Conservation (phyloP, 2,797 vertebrate species). For the Ispidina lecontei region DNA sequence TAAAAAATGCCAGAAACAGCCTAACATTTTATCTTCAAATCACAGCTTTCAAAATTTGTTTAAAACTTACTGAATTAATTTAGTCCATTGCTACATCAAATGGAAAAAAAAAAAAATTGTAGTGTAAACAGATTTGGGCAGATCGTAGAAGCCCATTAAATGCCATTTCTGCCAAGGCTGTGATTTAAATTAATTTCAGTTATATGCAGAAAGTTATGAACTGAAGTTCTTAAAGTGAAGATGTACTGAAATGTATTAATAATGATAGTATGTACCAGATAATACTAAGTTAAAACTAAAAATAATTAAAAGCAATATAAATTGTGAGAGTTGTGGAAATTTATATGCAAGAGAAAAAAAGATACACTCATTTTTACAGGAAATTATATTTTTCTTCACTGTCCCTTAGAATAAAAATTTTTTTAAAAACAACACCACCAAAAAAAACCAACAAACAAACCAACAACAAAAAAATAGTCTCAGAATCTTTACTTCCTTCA, state of each 20-base stretch:
- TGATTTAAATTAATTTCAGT: conserved; percentile 11
- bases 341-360: neutral
- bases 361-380: neutral
- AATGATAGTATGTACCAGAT: neutral
- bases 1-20: neutral
- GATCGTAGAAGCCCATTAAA: neutral
- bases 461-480: neutral
- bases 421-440: neutral
- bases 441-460: no score
- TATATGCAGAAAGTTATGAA: neutral
- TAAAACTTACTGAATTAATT: neutral
- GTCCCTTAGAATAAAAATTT: neutral
- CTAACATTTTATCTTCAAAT: neutral
- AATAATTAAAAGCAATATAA: neutral
- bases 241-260: neutral
- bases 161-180: neutral
- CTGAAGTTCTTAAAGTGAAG: neutral
- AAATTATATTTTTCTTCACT: neutral
- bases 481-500: conserved; percentile 35
- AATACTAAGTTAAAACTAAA: conserved; percentile 1
- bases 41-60: neutral
- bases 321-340: neutral
- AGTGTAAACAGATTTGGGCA: neutral
- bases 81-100: neutral
- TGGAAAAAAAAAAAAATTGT: neutral